Percentiles rank a stretch among this genome's conserved stretches.
These are phyloP conservation scores for Gorsachius magnificus DNA, from an alignment of 2,797 vertebrate genomes.

Conservation along the genomic window DNA sequence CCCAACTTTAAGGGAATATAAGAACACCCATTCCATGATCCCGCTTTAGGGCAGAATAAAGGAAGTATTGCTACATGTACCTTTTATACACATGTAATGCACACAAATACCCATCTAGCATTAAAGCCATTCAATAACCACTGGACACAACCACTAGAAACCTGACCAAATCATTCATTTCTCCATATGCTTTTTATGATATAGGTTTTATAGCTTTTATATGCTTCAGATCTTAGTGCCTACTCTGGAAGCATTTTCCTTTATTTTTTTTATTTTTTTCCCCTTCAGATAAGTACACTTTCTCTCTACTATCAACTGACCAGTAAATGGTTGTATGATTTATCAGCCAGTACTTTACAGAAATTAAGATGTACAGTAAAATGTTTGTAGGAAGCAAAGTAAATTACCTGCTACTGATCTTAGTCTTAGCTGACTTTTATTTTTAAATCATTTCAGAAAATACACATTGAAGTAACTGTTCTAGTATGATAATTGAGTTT, in stretches of 20 bases:
- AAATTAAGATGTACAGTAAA: neutral
- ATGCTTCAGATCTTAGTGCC: neutral
- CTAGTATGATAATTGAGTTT: neutral
- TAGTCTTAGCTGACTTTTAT: neutral
- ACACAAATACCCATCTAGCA: neutral
- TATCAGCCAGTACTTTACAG: neutral
- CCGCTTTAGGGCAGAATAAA: neutral
- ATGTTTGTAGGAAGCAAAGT: neutral
- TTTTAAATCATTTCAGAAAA: neutral
- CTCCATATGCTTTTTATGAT: neutral
- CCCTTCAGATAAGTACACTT: neutral
- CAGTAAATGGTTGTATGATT: neutral
- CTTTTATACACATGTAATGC: neutral
- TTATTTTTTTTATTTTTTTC: neutral
- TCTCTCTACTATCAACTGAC: neutral
- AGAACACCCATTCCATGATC: neutral
- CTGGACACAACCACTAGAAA: neutral
- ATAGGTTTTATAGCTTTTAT: neutral
- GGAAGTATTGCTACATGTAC: neutral
- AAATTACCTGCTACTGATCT: neutral
- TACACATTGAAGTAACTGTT: neutral
- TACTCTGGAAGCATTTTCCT: neutral
- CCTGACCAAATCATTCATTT: neutral
- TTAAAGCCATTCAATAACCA: neutral
- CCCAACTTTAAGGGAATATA: neutral